Percentiles rank a stretch among this genome's conserved stretches.
These are phyloP conservation scores for Poeciliopsis occidentalis DNA, from an alignment of 2,113 vertebrate genomes.

Conservation along the genomic window DNA sequence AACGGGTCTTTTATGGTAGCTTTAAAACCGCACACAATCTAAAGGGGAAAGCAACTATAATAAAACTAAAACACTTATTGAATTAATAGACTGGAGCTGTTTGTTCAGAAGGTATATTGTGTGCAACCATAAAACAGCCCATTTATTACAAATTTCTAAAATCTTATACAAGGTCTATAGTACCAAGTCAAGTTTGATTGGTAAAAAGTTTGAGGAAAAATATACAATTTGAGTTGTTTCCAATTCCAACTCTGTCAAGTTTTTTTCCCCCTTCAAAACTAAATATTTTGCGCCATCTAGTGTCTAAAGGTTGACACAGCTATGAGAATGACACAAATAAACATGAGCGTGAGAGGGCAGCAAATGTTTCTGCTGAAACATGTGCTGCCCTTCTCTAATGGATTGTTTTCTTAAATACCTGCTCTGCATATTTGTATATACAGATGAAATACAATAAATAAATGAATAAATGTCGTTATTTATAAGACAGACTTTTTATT, in stretches of 20 bases:
- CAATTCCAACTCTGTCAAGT: neutral
- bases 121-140: neutral
- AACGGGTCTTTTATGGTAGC: neutral
- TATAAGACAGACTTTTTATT: too few relatives aligned
- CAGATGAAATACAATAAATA: too few relatives aligned
- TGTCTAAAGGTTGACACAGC: neutral
- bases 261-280: slow-evolving; percentile 3
- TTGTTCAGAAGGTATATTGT: neutral
- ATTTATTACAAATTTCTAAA: neutral
- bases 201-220: neutral
- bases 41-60: neutral
- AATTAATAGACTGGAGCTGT: neutral
- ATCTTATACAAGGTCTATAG: neutral
- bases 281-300: slow-evolving; percentile 56
- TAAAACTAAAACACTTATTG: neutral
- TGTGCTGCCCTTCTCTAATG: too few relatives aligned
- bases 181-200: slow-evolving; percentile 1
- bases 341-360: slow-evolving; percentile 17
- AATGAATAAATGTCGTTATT: too few relatives aligned
- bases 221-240: neutral
- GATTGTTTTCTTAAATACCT: too few relatives aligned
- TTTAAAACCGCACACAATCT: neutral
- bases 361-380: neutral
- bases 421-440: too few relatives aligned
- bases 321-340: neutral